phyloP scores from a whole-genome alignment of 1,140 invertebrate species.

The Orussus abietinus region DNA sequence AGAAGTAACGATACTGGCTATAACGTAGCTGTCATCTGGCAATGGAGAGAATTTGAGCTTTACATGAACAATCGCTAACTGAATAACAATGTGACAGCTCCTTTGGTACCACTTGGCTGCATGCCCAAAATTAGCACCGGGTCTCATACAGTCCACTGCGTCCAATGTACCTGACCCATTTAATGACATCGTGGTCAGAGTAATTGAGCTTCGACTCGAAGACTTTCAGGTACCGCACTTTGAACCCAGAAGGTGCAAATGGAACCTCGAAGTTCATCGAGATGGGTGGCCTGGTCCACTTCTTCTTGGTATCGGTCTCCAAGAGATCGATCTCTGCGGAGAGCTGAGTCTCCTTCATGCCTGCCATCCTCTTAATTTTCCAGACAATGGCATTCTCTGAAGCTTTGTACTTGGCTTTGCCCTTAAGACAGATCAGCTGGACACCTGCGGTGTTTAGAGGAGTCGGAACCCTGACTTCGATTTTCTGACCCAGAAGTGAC shows the following conservation, averaged over 20 bases:
- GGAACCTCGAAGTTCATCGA: constrained; percentile 99
- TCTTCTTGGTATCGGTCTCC: constrained; percentile 98
- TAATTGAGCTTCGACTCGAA: constrained; percentile 99
- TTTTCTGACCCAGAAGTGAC: constrained; percentile 96
- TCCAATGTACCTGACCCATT: constrained; percentile 99
- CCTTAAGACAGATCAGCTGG: constrained; percentile 98
- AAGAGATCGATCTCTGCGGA: constrained; percentile 99
- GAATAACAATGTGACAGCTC: constrained; percentile 33
- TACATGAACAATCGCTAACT: constrained; percentile 34
- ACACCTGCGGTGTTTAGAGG: constrained; percentile 98
- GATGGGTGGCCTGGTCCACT: constrained; percentile 99
- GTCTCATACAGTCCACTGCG: constrained; percentile 99
- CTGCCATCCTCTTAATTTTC: constrained; percentile 99
- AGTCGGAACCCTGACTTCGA: constrained; percentile 98
- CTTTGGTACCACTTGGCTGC: too few relatives aligned
- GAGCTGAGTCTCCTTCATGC: constrained; percentile 99
- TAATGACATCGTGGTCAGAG: constrained; percentile 99
- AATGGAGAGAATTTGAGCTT: too few relatives aligned
- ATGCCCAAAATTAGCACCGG: constrained; percentile 71
- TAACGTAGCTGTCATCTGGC: too few relatives aligned
- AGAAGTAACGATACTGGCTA: constrained; percentile 15
- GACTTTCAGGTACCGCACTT: constrained; percentile 98
- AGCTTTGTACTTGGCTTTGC: constrained; percentile 99
- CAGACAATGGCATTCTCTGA: constrained; percentile 99
- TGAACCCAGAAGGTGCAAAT: constrained; percentile 97